Percentiles rank a stretch among this genome's conserved stretches.
These are phyloP conservation scores for Bolinopsis microptera DNA, from an alignment of 37 sponge, comb jelly and placozoan species.

Conservation along the genomic window DNA sequence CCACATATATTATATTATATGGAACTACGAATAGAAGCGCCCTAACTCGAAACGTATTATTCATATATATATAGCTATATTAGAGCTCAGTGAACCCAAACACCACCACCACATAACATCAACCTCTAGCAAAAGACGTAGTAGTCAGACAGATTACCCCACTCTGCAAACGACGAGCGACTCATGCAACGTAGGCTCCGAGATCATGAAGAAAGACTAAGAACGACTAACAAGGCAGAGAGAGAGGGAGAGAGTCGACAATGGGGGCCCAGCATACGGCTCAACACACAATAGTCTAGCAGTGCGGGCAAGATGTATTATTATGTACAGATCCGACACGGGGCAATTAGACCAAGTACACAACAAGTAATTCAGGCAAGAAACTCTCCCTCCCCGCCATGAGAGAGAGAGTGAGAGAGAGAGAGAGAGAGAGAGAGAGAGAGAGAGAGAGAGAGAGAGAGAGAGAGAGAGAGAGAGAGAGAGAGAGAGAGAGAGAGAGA, in stretches of 20 bases:
- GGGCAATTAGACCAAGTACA: neutral
- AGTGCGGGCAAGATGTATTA: neutral
- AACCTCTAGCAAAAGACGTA: neutral
- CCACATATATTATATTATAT: too few species aligned
- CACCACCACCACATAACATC: too few species aligned
- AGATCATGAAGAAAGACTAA: neutral
- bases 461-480: slow-evolving; percentile 51
- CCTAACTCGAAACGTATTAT: too few species aligned
- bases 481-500: slow-evolving; percentile 30
- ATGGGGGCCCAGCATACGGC: neutral
- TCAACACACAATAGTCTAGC: neutral
- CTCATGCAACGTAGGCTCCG: neutral
- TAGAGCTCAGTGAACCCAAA: too few species aligned
- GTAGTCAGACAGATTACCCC: neutral
- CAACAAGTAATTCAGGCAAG: neutral
- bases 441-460: slow-evolving; percentile 51
- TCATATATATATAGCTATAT: too few species aligned
- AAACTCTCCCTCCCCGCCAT: neutral
- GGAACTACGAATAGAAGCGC: too few species aligned
- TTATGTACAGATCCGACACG: neutral
- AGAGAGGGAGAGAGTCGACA: neutral
- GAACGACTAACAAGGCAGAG: neutral
- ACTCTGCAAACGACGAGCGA: neutral
- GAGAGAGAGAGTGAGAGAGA: slow-evolving; percentile 7
- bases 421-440: slow-evolving; percentile 36